Evolutionary conservation across 2,113 vertebrate genomes (phyloP), one percentile per base, ranked within the genome.

Genomic region (Mungos mungo): DNA sequence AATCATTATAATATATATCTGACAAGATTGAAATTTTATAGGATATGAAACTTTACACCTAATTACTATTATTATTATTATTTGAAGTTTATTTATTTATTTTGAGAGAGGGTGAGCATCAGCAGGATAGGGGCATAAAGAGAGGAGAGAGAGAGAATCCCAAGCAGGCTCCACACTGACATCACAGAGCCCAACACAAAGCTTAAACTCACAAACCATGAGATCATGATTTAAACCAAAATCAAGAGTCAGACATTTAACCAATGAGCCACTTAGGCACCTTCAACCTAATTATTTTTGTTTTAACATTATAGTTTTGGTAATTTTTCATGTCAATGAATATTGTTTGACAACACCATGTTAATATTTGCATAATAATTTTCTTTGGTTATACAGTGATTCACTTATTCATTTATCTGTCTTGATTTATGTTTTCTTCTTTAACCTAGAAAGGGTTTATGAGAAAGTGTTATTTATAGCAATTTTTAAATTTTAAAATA

Each of bases 281-380:
- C 57, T 60, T 60, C 52, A 77, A 19, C 25, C 35, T 76, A 25
- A 47, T 77, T 69, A 31, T 86, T 65, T 81, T 93, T 2, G 94
- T 15, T 15, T 82, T 94, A 57, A 27, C 60, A 54, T 88, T 86
- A 72, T n/a, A 74, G 77, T 77, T 92, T 89, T 82, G 35, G 38
- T 31, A 81, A 82, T 4, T 87, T 87, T 74, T 93, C 35, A 41
- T 72, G 14, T 88, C 38, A 87, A 18, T 87, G 8, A 82, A 31
- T 65, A n/a, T 85, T 65, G 38, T 60, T 81, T 85, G 47, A 82
- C 54, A 93, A 19, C 2, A 72, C 18, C 16, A 89, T 76, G 38
- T 77, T 94, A 86, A 50, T 68, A 66, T 72, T 68, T 92, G 12
- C 4, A 31, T 50, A 83, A 89, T 72, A 92, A 86, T 94, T 87